Percentiles rank a stretch among this genome's conserved stretches.
Conservation (phyloP, 2,797 vertebrate species). For the Xenentodon cancila region DNA sequence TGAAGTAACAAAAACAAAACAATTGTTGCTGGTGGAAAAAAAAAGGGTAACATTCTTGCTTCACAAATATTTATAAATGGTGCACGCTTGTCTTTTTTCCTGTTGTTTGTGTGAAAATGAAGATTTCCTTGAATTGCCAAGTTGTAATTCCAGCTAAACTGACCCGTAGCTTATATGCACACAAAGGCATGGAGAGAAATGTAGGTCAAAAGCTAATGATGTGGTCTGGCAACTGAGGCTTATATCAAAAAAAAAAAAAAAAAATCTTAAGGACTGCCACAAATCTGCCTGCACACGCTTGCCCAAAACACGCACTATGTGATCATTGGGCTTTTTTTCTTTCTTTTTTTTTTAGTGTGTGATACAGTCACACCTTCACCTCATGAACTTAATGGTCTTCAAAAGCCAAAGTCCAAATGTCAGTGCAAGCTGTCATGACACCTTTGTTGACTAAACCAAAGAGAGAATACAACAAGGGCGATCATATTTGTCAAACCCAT, state of each 20-base stretch:
- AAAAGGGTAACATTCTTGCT: conserved; percentile 55
- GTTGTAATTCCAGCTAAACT: conserved; percentile 62
- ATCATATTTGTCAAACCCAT: conserved; percentile 68
- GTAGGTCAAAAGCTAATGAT: conserved; percentile 82
- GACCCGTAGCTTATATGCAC: conserved; percentile 61
- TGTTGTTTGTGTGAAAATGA: conserved; percentile 40
- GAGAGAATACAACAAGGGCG: conserved; percentile 50
- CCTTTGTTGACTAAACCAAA: conserved; percentile 73
- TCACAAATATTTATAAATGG: conserved; percentile 55
- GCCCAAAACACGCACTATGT: conserved; percentile 67
- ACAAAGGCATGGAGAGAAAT: conserved; percentile 66
- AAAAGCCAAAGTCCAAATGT: conserved; percentile 72
- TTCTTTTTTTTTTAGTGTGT: conserved; percentile 46
- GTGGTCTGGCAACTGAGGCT: conserved; percentile 74
- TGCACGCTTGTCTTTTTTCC: conserved; percentile 1
- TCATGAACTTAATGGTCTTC: conserved; percentile 69
- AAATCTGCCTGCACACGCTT: conserved; percentile 73
- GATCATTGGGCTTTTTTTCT: conserved; percentile 69
- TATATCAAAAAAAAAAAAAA: conserved; percentile 60
- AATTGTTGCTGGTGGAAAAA: conserved; percentile 61
- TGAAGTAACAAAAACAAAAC: conserved; percentile 61
- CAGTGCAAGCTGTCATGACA: conserved; percentile 56
- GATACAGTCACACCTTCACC: conserved; percentile 76
- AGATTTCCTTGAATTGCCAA: conserved; percentile 49
- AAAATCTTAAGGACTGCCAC: conserved; percentile 73